phyloP scores from a whole-genome alignment of 2,797 vertebrate genomes.

The Lacerta viridis region DNA sequence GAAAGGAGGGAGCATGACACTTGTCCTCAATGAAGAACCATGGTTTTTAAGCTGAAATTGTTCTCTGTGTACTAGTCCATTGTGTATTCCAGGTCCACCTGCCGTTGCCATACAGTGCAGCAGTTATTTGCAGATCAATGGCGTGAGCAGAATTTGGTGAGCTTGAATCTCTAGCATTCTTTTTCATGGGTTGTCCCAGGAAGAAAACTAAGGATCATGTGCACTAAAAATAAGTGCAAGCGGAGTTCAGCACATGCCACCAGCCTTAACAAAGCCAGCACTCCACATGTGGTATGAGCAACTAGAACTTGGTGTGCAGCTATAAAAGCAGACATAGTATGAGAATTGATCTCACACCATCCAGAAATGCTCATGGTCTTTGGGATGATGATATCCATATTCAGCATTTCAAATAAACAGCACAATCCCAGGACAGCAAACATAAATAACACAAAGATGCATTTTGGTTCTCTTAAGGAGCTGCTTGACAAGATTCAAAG shows the following conservation, averaged over 20 bases:
- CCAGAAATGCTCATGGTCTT: not conserved
- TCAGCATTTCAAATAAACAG: not conserved
- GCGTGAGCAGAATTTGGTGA: not conserved
- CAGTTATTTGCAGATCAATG: too few relatives aligned
- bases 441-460: too few relatives aligned
- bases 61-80: not conserved
- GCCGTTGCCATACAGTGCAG: too few relatives aligned
- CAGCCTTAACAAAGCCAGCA: not conserved
- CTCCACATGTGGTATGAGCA: too few relatives aligned
- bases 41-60: not conserved
- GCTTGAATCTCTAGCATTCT: not conserved
- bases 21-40: not conserved
- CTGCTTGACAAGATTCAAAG: not conserved
- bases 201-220: not conserved
- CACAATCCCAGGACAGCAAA: not conserved
- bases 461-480: not conserved
- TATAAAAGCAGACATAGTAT: too few relatives aligned
- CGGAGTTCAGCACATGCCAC: not conserved
- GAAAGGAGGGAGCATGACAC: too few relatives aligned
- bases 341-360: too few relatives aligned
- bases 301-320: too few relatives aligned
- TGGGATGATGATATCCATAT: not conserved
- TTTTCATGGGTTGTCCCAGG: not conserved
- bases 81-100: too few relatives aligned
- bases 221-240: not conserved